Evolutionary conservation across 2,113 vertebrate genomes (phyloP).

Genomic region (Vidua macroura): DNA sequence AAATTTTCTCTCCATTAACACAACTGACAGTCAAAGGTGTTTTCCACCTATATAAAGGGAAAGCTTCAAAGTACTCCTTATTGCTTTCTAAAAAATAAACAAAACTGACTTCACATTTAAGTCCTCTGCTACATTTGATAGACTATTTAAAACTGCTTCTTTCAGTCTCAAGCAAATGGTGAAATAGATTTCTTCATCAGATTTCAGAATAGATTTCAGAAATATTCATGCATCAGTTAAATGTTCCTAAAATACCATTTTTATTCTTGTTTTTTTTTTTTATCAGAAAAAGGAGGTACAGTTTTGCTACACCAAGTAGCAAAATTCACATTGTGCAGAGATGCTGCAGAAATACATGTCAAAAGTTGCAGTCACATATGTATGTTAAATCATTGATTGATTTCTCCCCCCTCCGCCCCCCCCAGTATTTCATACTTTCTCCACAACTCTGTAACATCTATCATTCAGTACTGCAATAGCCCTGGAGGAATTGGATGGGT

Average conservation of each 20-base stretch:
- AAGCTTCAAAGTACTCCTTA: constrained; percentile 61
- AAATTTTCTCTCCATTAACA: constrained; percentile 61
- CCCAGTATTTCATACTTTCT: neutral
- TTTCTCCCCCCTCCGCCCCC: neutral
- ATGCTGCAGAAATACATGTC: neutral
- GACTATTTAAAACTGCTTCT: constrained; percentile 10
- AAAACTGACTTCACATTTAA: constrained; percentile 19
- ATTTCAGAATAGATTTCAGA: neutral
- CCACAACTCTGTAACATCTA: neutral
- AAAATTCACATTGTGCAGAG: neutral
- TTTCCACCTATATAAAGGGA: constrained; percentile 66
- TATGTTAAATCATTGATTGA: neutral
- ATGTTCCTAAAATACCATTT: neutral
- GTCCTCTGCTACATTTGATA: neutral
- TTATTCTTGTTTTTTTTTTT: neutral
- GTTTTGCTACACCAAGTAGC: neutral
- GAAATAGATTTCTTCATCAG: neutral
- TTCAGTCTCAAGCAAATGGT: neutral
- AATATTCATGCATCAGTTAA: neutral
- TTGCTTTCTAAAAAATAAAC: constrained; percentile 10
- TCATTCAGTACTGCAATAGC: neutral
- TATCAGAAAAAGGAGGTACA: neutral
- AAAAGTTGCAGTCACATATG: neutral
- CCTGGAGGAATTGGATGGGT: neutral
- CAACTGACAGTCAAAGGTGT: constrained; percentile 64